Conservation (phyloP, 2,888 invertebrate genomes). For the Acanthosepion esculentum region DNA sequence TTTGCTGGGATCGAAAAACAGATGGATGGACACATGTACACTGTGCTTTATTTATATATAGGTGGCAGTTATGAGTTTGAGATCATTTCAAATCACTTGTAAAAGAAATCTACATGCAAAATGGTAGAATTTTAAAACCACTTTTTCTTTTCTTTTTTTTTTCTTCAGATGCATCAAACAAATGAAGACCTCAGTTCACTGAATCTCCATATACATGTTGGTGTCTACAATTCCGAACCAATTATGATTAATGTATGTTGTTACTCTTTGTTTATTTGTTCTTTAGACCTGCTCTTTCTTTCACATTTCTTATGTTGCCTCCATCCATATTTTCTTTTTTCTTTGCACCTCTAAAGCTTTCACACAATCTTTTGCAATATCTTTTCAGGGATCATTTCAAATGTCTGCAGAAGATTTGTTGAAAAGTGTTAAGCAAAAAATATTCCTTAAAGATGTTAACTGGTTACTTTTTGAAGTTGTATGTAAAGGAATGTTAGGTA, state of each 20-base stretch:
- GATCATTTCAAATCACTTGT: too few species aligned
- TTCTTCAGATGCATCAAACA: background rate
- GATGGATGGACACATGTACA: too few species aligned
- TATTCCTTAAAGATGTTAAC: background rate
- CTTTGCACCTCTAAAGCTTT: background rate
- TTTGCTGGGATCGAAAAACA: too few species aligned
- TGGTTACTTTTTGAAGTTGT: conserved; percentile 42
- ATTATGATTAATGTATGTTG: conserved; percentile 16
- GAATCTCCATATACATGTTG: conserved; percentile 34
- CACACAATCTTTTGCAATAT: background rate
- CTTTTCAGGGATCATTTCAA: conserved; percentile 21
- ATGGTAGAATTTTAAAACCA: too few species aligned
- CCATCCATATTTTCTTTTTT: too few species aligned
- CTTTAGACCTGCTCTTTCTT: background rate
- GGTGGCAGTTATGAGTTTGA: too few species aligned
- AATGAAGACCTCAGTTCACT: background rate
- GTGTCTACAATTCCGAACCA: conserved; percentile 24
- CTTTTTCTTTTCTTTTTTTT: background rate
- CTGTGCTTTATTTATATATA: too few species aligned
- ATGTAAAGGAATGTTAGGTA: conserved; percentile 22
- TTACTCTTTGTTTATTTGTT: background rate
- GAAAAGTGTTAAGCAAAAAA: background rate
- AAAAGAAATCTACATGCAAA: too few species aligned
- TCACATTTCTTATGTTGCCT: background rate
- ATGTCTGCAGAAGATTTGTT: conserved; percentile 37